A percentile compares a stretch with the other conserved stretches of the same genome.
These are phyloP conservation scores for Dysmachus trigonus DNA, from an alignment of 2,888 invertebrate species.

Conservation along the genomic window DNA sequence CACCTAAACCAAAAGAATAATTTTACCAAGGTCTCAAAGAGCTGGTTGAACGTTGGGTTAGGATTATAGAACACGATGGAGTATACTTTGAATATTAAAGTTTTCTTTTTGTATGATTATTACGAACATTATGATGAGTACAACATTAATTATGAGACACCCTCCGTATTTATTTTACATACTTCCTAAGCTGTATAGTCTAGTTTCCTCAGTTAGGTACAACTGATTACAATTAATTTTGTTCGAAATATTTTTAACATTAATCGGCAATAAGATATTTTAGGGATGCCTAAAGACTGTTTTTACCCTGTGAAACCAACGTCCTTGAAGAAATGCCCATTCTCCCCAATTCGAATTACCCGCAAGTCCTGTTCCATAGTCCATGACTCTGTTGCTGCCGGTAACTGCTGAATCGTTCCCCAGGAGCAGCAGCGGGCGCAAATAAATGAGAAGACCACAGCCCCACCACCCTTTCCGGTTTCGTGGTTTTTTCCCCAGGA, in stretches of 20 bases:
- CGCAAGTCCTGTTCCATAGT: background rate
- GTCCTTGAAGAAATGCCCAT: conserved; percentile 2
- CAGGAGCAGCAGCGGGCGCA: background rate
- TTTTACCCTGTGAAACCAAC: background rate
- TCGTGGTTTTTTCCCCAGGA: conserved; percentile 11
- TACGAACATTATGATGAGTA: too few relatives aligned
- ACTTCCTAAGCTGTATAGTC: too few relatives aligned
- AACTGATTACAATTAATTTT: background rate
- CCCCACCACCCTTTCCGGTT: background rate
- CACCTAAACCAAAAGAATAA: too few relatives aligned
- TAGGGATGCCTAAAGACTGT: background rate
- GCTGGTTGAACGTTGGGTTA: too few relatives aligned
- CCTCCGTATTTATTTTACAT: too few relatives aligned
- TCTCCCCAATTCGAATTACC: background rate
- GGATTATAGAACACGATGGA: too few relatives aligned
- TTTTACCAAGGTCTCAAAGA: too few relatives aligned
- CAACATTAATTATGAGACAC: too few relatives aligned
- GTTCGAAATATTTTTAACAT: background rate
- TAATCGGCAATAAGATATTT: background rate
- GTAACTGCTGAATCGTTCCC: background rate
- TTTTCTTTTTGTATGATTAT: too few relatives aligned
- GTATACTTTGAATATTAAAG: too few relatives aligned
- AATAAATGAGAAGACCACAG: conserved; percentile 32
- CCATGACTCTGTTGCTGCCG: background rate
- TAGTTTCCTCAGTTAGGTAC: too few relatives aligned